Base-by-base conservation (phyloP, 1,140 invertebrate genomes). In the Asbolus verrucosus region DNA sequence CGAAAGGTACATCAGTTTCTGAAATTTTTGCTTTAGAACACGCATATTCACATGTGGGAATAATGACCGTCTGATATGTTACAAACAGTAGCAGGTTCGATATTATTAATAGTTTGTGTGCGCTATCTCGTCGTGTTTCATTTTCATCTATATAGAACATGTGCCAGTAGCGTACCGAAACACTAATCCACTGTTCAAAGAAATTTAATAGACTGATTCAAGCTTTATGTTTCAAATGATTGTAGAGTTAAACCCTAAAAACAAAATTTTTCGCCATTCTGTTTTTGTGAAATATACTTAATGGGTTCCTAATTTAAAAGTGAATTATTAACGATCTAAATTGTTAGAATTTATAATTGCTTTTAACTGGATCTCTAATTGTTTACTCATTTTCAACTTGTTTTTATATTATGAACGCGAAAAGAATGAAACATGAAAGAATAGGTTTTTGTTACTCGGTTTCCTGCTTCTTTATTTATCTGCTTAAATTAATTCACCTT, bases 31-130 rank as follows among this genome's bases (percentile, higher is more conserved):
- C 33, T 36, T 36, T 27, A 6, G 33, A 6, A 2, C 33, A 54
- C 27, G 19, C 9, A 21, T 6, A 19, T 11, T 50, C 43, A 19
- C 16, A 50, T 50, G 19, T 50, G 3, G n/a, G n/a, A n/a, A 19
- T 19, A 50, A 50, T 50, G 21, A 36, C 33, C 33, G 11, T 36
- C 33, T n/a, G 33, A 36, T 54, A 30, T 27, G 24, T 27, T 27
- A n/a, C n/a, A n/a, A n/a, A n/a, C 13, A 54, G 27, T 54, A 21
- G n/a, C 46, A 30, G 27, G 21, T 54, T 9, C 27, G 21, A 54
- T 54, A 54, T 43, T 43, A 43, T 46, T 46, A 46, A 54, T 54
- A 54, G 46, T 54, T 54, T 27, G 46, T 54, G 18, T 54, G 41
- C 9, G 19, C 46, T 54, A 54, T 54, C 46, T 54, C 19, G 19